Evolutionary conservation across 2,888 invertebrate genomes (phyloP), one percentile per base, ranked within the genome.

Genomic region (Hymenopus coronatus): DNA sequence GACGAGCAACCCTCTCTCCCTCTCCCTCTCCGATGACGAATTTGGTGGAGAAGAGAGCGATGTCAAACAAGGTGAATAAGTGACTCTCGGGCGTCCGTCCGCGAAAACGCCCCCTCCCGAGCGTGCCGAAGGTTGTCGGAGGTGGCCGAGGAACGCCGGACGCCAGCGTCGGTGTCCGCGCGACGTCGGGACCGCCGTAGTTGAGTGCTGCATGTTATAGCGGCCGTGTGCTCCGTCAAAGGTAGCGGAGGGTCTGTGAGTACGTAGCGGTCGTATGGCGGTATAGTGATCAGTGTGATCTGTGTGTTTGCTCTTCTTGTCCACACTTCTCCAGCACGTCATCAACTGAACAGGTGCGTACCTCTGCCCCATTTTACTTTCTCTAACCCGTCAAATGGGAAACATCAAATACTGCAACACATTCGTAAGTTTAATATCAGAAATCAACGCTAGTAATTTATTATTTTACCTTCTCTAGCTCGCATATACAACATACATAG

Each of bases 21-120:
- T 70, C 54, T 70, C 54, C 15, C 54, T 8, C 54, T 70, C 54
- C 54, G 54, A 70, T 70, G 54, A 70, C 54, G 54, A 40, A 87
- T 82, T 85, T 33, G 81, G 85, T 54, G 14, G 81, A 87, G 30
- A 82, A 87, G 81, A 87, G 87, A 33, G 81, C 87, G 85, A 85
- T 85, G 85, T 85, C 85, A 85, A 85, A 85, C 46, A 85, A 85
- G 85, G 85, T 85, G 85, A 85, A 46, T 85, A 85, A 85, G n/a
- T 82, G 86, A 81, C 82, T 87, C 30, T 82, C 82, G 28, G 54
- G 54, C 54, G 54, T 70, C 54, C 54, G 54, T 70, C 54, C 54
- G 54, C 54, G 54, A 70, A 70, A 70, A 70, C 54, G 54, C 54
- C 54, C 54, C 54, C 54, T 70, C 54, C 54, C 54, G 54, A 6